phyloP scores from a whole-genome alignment of 2,113 vertebrate genomes.

The Malurus cyaneus region DNA sequence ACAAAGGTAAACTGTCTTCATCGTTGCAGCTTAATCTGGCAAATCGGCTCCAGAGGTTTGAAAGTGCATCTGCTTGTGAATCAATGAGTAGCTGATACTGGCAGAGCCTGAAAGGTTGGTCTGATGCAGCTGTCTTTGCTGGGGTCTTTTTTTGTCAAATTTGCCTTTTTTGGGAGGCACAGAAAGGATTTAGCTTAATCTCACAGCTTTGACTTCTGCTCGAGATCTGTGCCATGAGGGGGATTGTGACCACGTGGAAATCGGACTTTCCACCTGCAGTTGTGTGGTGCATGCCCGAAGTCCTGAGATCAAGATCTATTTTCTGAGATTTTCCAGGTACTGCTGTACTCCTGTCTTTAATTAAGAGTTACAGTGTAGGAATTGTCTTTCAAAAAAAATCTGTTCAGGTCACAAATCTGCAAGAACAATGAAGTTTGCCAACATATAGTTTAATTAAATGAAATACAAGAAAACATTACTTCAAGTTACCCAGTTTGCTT shows the following conservation, averaged over 20 bases:
- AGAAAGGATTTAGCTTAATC: background rate
- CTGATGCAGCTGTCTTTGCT: background rate
- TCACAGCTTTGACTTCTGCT: background rate
- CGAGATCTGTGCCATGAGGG: background rate
- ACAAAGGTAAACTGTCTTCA: background rate
- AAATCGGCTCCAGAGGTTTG: background rate
- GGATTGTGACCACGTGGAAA: background rate
- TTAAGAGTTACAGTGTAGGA: background rate
- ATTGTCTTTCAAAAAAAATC: background rate
- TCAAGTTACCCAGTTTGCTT: background rate
- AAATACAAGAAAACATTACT: background rate
- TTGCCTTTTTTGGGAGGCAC: background rate
- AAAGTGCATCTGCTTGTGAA: background rate
- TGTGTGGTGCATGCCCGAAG: accelerated
- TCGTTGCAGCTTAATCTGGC: background rate
- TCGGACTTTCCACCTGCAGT: background rate
- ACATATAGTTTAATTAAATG: background rate
- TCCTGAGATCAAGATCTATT: background rate
- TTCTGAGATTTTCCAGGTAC: background rate
- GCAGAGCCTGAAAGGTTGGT: background rate
- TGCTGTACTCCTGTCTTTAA: background rate
- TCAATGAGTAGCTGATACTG: background rate
- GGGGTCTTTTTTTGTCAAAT: background rate
- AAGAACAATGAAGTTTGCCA: background rate
- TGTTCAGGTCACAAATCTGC: background rate